These are phyloP conservation scores for Sarcophilus harrisii DNA, from an alignment of 2,797 vertebrate genomes.

Conservation along the genomic window DNA sequence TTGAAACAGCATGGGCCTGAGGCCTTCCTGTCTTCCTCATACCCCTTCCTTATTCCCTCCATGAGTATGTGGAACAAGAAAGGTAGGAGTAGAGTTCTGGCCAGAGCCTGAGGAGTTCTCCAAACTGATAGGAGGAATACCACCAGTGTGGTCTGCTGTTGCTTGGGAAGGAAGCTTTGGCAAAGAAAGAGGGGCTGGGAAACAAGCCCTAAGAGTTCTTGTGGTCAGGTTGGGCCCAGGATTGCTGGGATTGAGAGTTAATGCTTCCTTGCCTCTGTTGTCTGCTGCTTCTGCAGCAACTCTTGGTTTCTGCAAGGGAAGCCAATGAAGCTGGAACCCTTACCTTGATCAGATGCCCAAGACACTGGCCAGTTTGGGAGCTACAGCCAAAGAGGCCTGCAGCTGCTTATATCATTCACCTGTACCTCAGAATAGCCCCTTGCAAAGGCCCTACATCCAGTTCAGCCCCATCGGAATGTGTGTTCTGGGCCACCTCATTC, in stretches of 20 bases:
- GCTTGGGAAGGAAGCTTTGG: background rate
- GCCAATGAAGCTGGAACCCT: background rate
- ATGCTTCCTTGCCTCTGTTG: background rate
- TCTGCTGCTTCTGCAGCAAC: background rate
- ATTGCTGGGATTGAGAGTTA: background rate
- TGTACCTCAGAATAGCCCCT: conserved; percentile 18
- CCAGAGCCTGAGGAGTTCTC: conserved; percentile 58
- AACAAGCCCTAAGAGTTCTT: background rate
- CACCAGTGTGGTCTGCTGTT: conserved; percentile 11
- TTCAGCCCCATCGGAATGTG: background rate
- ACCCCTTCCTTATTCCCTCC: conserved; percentile 35
- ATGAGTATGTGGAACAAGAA: background rate
- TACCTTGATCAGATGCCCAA: background rate
- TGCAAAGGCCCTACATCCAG: background rate
- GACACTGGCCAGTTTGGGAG: conserved; percentile 42
- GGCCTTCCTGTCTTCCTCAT: background rate
- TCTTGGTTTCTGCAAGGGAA: background rate
- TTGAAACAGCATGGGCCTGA: conserved; percentile 57
- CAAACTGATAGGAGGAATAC: conserved; percentile 54
- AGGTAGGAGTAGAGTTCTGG: background rate
- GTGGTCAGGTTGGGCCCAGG: background rate
- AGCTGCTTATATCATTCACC: conserved; percentile 59
- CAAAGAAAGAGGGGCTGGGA: background rate
- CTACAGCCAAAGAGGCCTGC: conserved; percentile 54
- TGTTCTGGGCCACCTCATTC: background rate